Evolutionary conservation across 2,888 invertebrate genomes (phyloP), one percentile per base, ranked within the genome.

Genomic region (Tanytarsus gracilentus): DNA sequence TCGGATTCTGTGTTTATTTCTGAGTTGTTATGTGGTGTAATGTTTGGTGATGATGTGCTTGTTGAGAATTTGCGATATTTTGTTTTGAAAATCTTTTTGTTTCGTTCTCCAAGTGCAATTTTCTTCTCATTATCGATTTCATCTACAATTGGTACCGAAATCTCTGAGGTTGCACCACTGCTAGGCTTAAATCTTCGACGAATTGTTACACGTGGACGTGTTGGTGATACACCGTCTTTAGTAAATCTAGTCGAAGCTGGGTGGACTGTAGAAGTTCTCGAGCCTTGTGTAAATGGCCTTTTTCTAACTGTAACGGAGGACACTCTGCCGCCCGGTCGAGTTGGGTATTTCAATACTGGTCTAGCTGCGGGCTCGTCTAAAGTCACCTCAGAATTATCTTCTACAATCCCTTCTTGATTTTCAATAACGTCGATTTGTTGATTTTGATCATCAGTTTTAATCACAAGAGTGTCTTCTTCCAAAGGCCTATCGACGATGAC

Each of bases 41-140:
- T 52, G 51, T 59, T 59, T 40, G 61, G 51, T 50, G 53, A 44
- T 18, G 55, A 39, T 30, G 63, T 62, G 8, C 50, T 16, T 11
- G 56, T 30, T 30, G 60, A 58, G 14, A 56, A 18, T 48, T 48
- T 59, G n/a, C 50, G 33, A 36, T 36, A 27, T 25, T 76, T 70
- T 62, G 72, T 74, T 63, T 73, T 70, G 63, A 78, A 79, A 52
- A 79, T 70, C 66, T 77, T 77, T 65, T 77, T 79, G 63, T 79
- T 79, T 64, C 75, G 75, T 64, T 74, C 74, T 29, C 72, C 68
- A 25, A 60, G 26, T 30, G 29, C 40, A 40, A 29, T 23, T 14
- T 11, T 50, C 11, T 33, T 27, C 27, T 29, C 36, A 14, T 3
- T 11, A 2, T 61, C 52, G 25, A 21, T 52, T 26, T 51, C 44